Evolutionary conservation across 2,888 invertebrate species (phyloP).

Genomic region (Bimastos eiseni): DNA sequence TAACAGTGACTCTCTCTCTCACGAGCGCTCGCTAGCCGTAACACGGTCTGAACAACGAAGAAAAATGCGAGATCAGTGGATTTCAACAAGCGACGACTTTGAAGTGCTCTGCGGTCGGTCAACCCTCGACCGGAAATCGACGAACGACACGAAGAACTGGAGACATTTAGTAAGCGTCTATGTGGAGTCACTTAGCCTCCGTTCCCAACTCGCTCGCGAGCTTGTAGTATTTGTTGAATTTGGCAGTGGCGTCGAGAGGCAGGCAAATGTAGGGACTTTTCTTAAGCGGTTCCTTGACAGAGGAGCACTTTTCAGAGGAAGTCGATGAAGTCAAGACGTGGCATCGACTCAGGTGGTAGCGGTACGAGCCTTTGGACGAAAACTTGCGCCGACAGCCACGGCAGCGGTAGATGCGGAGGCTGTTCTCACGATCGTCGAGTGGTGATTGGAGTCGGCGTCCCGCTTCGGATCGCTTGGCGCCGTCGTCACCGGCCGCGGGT

Average conservation of each 20-base stretch:
- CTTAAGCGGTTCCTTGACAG: conserved; percentile 58
- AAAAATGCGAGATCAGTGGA: conserved; percentile 1
- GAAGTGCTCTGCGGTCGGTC: too few relatives aligned
- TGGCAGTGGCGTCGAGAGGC: conserved; percentile 67
- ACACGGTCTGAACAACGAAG: conserved; percentile 3
- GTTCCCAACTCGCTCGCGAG: conserved; percentile 96
- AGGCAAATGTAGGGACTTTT: conserved; percentile 60
- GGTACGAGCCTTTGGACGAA: conserved; percentile 92
- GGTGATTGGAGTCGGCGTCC: neutral
- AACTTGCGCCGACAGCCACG: conserved; percentile 70
- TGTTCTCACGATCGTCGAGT: conserved; percentile 28
- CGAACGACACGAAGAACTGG: conserved; percentile 13
- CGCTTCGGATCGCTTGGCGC: neutral
- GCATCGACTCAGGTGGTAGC: conserved; percentile 79
- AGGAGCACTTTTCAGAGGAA: conserved; percentile 55
- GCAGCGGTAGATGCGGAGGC: conserved; percentile 46
- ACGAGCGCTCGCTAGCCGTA: neutral
- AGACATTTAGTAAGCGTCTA: neutral
- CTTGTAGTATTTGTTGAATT: conserved; percentile 97
- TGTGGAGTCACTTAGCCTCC: conserved; percentile 66
- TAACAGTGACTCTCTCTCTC: neutral
- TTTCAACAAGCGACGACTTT: neutral
- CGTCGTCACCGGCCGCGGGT: neutral
- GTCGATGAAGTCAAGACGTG: conserved; percentile 40
- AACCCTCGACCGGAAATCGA: neutral